These are phyloP conservation scores for Syngnathoides biaculeatus DNA, from an alignment of 2,113 vertebrate species.

Conservation along the genomic window DNA sequence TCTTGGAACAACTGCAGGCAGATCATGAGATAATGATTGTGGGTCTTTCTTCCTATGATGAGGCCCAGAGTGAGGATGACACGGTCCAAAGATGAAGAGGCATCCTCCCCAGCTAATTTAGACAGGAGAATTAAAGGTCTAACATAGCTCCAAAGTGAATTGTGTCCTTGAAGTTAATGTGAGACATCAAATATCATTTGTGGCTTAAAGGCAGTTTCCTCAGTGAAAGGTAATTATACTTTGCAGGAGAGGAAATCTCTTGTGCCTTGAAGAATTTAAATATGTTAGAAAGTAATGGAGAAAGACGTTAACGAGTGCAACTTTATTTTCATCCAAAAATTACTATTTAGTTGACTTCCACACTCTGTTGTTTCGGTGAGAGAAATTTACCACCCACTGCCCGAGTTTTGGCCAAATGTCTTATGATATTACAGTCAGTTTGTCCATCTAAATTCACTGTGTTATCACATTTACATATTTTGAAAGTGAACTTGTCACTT, in stretches of 20 bases:
- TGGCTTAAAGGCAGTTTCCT: conserved; percentile 55
- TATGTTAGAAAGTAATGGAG: background rate
- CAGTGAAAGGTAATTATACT: conserved; percentile 38
- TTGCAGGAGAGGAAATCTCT: conserved; percentile 34
- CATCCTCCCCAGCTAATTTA: conserved; percentile 57
- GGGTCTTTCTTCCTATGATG: conserved; percentile 60
- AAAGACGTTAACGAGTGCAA: background rate
- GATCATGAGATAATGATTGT: conserved; percentile 61
- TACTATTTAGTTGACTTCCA: background rate
- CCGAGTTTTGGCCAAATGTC: conserved; percentile 4
- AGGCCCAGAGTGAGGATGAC: conserved; percentile 71
- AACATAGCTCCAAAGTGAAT: conserved; percentile 38
- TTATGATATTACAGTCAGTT: background rate
- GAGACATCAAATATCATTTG: conserved; percentile 56
- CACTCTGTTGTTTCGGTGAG: background rate
- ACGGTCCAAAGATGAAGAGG: conserved; percentile 71
- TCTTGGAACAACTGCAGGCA: conserved; percentile 35
- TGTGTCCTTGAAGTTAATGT: conserved; percentile 49
- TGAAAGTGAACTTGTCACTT: background rate
- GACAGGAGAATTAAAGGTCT: conserved; percentile 55
- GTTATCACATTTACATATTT: background rate
- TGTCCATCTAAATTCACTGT: conserved; percentile 2
- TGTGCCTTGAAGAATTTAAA: conserved; percentile 23
- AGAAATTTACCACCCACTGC: background rate
- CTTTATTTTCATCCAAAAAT: conserved; percentile 14